Conservation (phyloP, 2,888 invertebrate species). For the Ischnura elegans region DNA sequence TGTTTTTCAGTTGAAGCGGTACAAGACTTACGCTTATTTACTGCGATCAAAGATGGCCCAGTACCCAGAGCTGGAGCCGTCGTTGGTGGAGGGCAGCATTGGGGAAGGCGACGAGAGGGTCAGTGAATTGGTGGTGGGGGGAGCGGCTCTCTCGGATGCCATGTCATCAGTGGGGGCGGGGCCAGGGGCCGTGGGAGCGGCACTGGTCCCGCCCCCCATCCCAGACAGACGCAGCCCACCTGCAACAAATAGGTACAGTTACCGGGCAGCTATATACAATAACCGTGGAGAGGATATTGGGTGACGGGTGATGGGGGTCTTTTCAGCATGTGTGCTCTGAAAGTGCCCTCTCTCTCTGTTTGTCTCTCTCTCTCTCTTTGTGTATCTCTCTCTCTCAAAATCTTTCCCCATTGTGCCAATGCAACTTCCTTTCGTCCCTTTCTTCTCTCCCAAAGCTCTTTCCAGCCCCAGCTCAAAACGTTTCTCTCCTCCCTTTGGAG, state of each 20-base stretch:
- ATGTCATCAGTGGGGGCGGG: constrained; percentile 82
- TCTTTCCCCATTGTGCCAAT: constrained; percentile 47
- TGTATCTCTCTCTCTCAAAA: constrained; percentile 67
- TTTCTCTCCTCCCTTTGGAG: background rate
- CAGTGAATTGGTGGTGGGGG: constrained; percentile 74
- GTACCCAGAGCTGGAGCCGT: constrained; percentile 79
- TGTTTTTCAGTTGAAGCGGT: constrained; percentile 88
- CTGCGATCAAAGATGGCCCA: constrained; percentile 84
- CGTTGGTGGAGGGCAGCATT: constrained; percentile 75
- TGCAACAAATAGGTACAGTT: constrained; percentile 85
- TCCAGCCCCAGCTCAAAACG: background rate
- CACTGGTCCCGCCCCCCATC: constrained; percentile 72
- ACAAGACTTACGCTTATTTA: constrained; percentile 89
- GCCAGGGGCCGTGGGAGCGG: constrained; percentile 74
- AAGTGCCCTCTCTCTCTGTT: constrained; percentile 57
- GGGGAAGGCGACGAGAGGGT: constrained; percentile 80
- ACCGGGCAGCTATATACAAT: constrained; percentile 85
- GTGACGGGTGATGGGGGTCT: constrained; percentile 91
- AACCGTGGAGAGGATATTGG: constrained; percentile 81
- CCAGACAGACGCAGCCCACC: constrained; percentile 74
- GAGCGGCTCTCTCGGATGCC: constrained; percentile 75
- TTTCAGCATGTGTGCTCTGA: constrained; percentile 86
- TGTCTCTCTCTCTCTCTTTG: constrained; percentile 61
- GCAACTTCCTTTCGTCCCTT: background rate
- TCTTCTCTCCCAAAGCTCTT: background rate